A percentile compares a stretch with the other conserved stretches of the same genome.
Conservation (phyloP, 35 echinoderm and acorn worm species). For the Diadema setosum region DNA sequence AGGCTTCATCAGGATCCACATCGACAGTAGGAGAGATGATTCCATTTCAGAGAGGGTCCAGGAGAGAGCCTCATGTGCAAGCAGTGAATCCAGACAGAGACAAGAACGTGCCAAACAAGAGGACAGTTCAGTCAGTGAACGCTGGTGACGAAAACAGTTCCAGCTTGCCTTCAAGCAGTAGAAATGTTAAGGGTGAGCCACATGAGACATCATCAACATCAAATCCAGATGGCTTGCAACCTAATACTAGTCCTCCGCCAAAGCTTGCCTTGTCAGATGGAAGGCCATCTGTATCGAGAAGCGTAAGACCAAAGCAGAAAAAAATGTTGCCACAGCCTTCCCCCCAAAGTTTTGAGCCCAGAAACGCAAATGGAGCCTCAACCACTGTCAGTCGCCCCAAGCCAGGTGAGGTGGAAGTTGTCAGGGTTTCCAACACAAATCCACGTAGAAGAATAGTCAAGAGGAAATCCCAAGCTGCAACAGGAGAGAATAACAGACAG, state of each 20-base stretch:
- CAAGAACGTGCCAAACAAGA: not conserved
- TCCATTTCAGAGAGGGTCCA: conserved; percentile 4
- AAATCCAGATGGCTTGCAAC: not conserved
- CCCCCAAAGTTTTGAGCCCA: not conserved
- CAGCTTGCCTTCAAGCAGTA: not conserved
- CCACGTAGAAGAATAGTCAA: not conserved
- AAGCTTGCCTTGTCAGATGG: not conserved
- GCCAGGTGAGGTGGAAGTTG: not conserved
- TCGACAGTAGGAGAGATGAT: not conserved
- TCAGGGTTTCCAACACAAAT: not conserved
- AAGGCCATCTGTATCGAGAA: not conserved
- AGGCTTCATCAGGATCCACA: not conserved
- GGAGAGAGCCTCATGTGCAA: conserved; percentile 2
- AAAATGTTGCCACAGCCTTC: not conserved
- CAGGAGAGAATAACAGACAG: not conserved
- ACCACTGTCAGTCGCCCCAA: not conserved
- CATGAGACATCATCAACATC: not conserved
- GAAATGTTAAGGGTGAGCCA: not conserved
- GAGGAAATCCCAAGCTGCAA: not conserved
- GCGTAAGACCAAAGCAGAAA: not conserved
- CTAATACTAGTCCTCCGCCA: not conserved
- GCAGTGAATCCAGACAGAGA: not conserved
- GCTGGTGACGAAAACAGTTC: not conserved
- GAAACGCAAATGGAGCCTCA: not conserved
- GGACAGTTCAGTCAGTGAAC: not conserved